phyloP scores from a whole-genome alignment of 1,140 invertebrate genomes.

The Chironomus striatipennis region DNA sequence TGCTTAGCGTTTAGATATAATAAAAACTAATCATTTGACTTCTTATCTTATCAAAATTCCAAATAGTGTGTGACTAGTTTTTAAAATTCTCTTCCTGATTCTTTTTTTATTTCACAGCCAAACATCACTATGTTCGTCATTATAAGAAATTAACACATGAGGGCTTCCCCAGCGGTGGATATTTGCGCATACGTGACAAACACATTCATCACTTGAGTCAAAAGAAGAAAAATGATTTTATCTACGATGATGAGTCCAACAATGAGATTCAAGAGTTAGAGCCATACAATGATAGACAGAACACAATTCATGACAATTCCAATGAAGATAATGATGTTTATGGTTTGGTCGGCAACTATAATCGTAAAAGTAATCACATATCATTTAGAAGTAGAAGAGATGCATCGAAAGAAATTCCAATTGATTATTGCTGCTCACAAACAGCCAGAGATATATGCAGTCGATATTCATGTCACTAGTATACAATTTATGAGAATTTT shows the following conservation, averaged over 20 bases:
- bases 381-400: background rate
- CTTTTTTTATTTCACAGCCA: background rate
- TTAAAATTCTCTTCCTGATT: constrained; percentile 3
- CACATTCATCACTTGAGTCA: background rate
- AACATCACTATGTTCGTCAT: background rate
- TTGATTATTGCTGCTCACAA: background rate
- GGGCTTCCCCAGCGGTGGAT: background rate
- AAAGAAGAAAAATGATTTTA: too few relatives aligned
- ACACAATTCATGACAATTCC: too few relatives aligned
- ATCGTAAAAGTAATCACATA: background rate
- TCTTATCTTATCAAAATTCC: constrained; percentile 13
- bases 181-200: background rate
- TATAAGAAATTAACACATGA: background rate
- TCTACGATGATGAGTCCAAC: too few relatives aligned
- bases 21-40: background rate
- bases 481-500: background rate
- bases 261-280: too few relatives aligned
- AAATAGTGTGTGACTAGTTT: background rate
- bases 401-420: background rate
- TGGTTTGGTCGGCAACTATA: background rate
- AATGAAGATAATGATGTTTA: background rate
- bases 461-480: background rate
- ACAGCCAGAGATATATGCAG: background rate
- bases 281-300: too few relatives aligned
- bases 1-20: background rate